A percentile compares a stretch with the other conserved stretches of the same genome.
phyloP scores from a whole-genome alignment of 2,797 vertebrate genomes.

The Syndactyla subalaris region DNA sequence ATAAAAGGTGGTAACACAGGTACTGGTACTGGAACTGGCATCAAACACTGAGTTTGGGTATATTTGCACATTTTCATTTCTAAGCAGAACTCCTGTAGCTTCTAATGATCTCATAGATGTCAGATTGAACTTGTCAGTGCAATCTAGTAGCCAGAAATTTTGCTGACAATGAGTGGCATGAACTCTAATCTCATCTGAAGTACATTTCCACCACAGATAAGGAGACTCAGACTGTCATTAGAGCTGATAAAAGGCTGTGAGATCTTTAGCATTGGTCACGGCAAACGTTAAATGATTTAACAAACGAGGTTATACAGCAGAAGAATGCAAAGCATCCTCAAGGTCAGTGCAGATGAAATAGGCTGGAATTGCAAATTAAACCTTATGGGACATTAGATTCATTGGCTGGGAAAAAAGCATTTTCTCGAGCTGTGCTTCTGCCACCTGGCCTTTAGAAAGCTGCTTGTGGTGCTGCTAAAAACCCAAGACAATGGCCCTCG shows the following conservation, averaged over 20 bases:
- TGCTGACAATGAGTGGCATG: conserved; percentile 59
- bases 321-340: conserved; percentile 13
- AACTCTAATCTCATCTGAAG: conserved; percentile 57
- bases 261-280: conserved; percentile 23
- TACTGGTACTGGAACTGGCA: not conserved
- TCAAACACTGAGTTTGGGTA: not conserved
- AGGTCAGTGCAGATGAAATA: conserved; percentile 15
- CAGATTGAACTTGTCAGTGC: conserved; percentile 43
- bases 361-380: not conserved
- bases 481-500: not conserved
- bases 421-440: not conserved
- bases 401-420: not conserved
- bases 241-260: conserved; percentile 49
- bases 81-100: not conserved
- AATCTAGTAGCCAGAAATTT: conserved; percentile 58
- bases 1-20: not conserved
- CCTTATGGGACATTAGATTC: not conserved
- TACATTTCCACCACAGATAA: conserved; percentile 42
- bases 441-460: not conserved
- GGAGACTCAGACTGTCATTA: conserved; percentile 42
- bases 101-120: conserved; percentile 46
- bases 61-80: not conserved
- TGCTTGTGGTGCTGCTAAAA: not conserved
- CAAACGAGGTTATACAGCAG: not conserved
- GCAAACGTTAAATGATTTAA: conserved; percentile 30